Evolutionary conservation across 64 coral and sea anemone genomes (phyloP).

Genomic region (Montipora capricornis): DNA sequence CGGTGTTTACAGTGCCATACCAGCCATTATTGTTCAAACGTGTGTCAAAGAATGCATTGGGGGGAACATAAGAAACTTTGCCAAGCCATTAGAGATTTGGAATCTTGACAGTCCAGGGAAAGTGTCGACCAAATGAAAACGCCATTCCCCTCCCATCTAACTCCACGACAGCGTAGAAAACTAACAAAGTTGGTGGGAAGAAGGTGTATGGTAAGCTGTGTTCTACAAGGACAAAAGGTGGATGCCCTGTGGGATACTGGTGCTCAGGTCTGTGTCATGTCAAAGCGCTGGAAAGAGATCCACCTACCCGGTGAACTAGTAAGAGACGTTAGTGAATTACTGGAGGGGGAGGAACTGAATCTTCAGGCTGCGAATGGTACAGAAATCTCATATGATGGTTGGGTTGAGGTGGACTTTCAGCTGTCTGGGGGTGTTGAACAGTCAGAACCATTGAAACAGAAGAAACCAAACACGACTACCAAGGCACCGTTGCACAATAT

Average conservation of each 20-base stretch:
- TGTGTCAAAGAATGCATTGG: too few species aligned
- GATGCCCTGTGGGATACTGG: constrained; percentile 39
- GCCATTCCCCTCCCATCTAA: neutral
- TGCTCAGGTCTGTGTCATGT: constrained; percentile 42
- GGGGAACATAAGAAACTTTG: neutral
- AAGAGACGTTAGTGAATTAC: constrained; percentile 18
- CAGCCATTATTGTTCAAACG: neutral
- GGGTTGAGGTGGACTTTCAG: too few species aligned
- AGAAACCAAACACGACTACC: too few species aligned
- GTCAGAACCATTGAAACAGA: too few species aligned
- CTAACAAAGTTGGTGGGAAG: neutral
- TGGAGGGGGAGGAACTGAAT: constrained; percentile 8
- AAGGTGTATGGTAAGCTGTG: neutral
- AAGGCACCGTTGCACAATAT: neutral
- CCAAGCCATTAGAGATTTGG: neutral
- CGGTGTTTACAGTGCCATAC: neutral
- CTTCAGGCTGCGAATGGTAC: constrained; percentile 33
- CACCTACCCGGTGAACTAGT: constrained; percentile 17
- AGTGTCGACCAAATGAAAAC: neutral
- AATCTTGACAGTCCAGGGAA: neutral
- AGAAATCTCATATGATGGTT: too few species aligned
- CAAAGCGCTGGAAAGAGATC: constrained; percentile 18
- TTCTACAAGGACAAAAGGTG: constrained; percentile 32
- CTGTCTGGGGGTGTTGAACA: neutral
- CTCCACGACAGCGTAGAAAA: neutral